phyloP scores from a whole-genome alignment of 2,797 vertebrate species.

The Rhyacichthys aspro region DNA sequence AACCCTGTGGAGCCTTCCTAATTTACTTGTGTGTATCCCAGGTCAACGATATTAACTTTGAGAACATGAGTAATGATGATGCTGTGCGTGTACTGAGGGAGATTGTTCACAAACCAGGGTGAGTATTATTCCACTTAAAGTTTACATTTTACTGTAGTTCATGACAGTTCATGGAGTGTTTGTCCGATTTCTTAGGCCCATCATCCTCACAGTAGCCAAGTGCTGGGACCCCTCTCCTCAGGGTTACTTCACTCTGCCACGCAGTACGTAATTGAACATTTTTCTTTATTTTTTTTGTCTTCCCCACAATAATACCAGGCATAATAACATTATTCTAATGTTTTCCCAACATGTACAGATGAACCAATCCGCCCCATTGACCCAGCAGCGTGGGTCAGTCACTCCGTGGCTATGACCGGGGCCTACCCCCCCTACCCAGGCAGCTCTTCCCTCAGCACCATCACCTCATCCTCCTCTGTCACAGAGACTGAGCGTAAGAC shows the following conservation, averaged over 20 bases:
- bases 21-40: constrained; percentile 36
- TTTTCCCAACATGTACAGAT: constrained; percentile 68
- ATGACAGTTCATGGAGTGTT: not conserved
- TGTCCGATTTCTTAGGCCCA: constrained; percentile 78
- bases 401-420: constrained; percentile 89
- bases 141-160: not conserved
- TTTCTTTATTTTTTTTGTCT: not conserved
- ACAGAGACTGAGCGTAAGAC: constrained; percentile 85
- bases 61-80: constrained; percentile 95
- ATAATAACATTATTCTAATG: not conserved
- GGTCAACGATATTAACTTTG: constrained; percentile 95
- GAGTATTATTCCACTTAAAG: constrained; percentile 36
- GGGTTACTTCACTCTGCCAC: constrained; percentile 92
- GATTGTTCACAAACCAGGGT: constrained; percentile 94
- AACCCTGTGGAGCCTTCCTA: not conserved
- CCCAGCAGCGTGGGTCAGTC: constrained; percentile 92
- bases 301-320: too few species aligned
- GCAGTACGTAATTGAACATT: constrained; percentile 80
- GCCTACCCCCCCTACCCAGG: constrained; percentile 87
- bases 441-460: constrained; percentile 90
- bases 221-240: constrained; percentile 94
- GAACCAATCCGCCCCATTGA: constrained; percentile 93
- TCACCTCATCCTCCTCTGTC: constrained; percentile 90
- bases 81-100: constrained; percentile 90
- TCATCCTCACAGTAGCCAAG: constrained; percentile 92